A percentile compares a stretch with the other conserved stretches of the same genome.
Evolutionary conservation across 1,140 invertebrate species (phyloP).

Genomic region (Eupristina koningsbergeri): DNA sequence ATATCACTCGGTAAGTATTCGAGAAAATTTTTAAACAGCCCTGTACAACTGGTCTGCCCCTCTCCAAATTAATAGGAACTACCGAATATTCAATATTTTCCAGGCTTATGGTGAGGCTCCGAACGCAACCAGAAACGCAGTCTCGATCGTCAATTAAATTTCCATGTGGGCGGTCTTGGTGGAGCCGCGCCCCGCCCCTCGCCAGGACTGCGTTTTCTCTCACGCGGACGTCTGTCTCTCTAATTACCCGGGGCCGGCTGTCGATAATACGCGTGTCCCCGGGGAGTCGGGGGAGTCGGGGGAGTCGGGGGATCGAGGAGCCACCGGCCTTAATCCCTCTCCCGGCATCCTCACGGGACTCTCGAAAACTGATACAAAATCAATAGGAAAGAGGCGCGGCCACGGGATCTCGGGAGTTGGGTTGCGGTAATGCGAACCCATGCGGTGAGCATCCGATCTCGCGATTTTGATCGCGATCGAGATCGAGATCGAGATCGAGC

Average conservation of each 20-base stretch:
- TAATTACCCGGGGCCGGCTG: neutral
- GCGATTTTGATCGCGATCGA: neutral
- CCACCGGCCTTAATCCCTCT: neutral
- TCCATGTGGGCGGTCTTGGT: neutral
- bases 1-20: no score
- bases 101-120: no score
- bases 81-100: no score
- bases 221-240: neutral
- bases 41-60: no score
- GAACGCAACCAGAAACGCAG: neutral
- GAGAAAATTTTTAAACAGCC: no score
- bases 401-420: neutral
- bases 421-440: neutral
- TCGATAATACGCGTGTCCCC: conserved; percentile 10
- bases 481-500: neutral
- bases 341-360: neutral
- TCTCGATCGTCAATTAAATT: neutral
- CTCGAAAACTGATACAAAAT: conserved; percentile 11
- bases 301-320: neutral
- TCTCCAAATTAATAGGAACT: no score
- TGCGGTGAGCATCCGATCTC: no score
- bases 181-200: neutral
- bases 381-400: neutral
- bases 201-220: neutral
- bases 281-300: neutral